These are phyloP conservation scores for Charanyca ferruginea DNA, from an alignment of 2,888 invertebrate species.

Conservation along the genomic window DNA sequence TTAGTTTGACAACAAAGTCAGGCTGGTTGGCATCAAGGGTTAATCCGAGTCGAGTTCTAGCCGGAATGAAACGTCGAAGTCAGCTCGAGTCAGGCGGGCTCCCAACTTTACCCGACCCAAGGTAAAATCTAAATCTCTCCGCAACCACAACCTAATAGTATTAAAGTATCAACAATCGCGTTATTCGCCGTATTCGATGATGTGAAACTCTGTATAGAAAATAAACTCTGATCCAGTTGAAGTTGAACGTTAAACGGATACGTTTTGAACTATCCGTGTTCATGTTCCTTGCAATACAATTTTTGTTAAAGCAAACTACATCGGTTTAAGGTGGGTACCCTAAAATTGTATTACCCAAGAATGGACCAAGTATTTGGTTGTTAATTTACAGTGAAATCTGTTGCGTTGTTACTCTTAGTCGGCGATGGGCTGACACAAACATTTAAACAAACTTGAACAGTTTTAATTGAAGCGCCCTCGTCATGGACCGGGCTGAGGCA, in stretches of 20 bases:
- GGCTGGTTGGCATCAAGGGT: conserved; percentile 70
- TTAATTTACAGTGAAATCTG: conserved; percentile 76
- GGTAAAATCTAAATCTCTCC: conserved; percentile 73
- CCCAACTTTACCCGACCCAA: conserved; percentile 72
- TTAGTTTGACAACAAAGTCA: conserved; percentile 71
- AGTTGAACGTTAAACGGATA: conserved; percentile 38
- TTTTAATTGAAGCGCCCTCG: conserved; percentile 87
- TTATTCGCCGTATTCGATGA: conserved; percentile 62
- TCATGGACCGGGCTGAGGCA: conserved; percentile 71
- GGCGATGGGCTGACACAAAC: conserved; percentile 82
- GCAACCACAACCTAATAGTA: conserved; percentile 72
- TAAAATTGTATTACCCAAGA: conserved; percentile 39
- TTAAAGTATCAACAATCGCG: conserved; percentile 73
- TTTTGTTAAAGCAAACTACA: conserved; percentile 19
- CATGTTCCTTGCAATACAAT: conserved; percentile 19
- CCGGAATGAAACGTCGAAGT: conserved; percentile 69
- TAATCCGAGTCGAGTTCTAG: conserved; percentile 72
- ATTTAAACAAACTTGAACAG: conserved; percentile 87
- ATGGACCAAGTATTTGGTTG: conserved; percentile 60
- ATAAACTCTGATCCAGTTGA: conserved; percentile 42
- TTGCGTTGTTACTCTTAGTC: conserved; percentile 70
- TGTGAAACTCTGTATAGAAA: conserved; percentile 47
- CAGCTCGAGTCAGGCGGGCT: conserved; percentile 59
- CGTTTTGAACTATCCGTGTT: conserved; percentile 19
- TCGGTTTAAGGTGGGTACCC: conserved; percentile 4